A percentile compares a stretch with the other conserved stretches of the same genome.
phyloP scores from a whole-genome alignment of 2,797 vertebrate genomes.

The Anguilla anguilla region DNA sequence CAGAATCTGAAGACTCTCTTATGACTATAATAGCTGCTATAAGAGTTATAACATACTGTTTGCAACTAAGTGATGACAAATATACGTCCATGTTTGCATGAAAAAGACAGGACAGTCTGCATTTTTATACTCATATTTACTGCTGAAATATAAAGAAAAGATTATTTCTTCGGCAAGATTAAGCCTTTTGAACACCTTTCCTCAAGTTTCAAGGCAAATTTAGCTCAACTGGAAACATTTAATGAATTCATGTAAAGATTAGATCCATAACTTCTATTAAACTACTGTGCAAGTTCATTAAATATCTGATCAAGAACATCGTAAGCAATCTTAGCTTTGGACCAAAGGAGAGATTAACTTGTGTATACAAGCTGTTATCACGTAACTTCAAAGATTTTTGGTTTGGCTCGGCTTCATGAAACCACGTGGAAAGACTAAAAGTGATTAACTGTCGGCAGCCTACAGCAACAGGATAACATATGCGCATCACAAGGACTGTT shows the following conservation, averaged over 20 bases:
- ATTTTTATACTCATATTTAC: neutral
- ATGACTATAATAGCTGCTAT: neutral
- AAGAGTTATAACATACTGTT: neutral
- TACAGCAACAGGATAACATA: neutral
- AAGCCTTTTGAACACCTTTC: neutral
- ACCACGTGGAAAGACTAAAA: neutral
- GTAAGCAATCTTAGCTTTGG: neutral
- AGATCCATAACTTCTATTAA: slow-evolving; percentile 4
- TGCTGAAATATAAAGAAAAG: neutral
- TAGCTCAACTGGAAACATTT: neutral
- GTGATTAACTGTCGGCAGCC: neutral
- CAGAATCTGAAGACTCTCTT: neutral
- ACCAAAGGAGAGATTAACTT: slow-evolving; percentile 6
- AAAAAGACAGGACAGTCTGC: neutral
- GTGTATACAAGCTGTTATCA: slow-evolving; percentile 14
- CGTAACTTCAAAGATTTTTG: slow-evolving; percentile 13
- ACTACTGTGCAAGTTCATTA: neutral
- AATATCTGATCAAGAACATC: slow-evolving; percentile 9
- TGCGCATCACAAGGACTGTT: slow-evolving; percentile 1
- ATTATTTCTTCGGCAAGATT: neutral
- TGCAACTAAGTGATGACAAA: neutral
- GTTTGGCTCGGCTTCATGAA: neutral
- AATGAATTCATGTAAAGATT: slow-evolving; percentile 12
- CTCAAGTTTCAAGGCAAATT: neutral
- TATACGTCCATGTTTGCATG: neutral